A percentile compares a stretch with the other conserved stretches of the same genome.
Conservation (phyloP, 2,797 vertebrate species). For the Diceros bicornis region DNA sequence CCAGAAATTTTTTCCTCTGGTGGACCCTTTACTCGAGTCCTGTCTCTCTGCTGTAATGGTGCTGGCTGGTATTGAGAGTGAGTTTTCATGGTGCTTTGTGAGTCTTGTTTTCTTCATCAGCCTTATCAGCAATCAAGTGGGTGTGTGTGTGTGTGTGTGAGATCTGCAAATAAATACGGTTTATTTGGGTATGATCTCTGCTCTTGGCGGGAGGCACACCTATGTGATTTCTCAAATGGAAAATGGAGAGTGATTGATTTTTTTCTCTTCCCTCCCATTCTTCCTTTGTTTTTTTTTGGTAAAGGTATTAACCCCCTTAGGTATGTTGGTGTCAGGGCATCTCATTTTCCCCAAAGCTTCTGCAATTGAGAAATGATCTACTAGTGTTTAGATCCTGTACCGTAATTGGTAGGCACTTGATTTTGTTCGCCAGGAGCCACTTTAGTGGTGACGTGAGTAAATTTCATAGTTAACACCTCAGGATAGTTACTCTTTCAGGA, state of each 20-base stretch:
- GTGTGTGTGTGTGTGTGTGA: not conserved
- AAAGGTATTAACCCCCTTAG: not conserved
- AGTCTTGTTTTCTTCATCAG: not conserved
- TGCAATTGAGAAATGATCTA: not conserved
- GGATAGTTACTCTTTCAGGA: fast-evolving
- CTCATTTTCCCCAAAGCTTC: not conserved
- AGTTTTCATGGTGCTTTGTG: not conserved
- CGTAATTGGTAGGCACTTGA: not conserved
- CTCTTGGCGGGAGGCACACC: not conserved
- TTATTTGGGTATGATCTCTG: not conserved
- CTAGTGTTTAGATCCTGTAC: not conserved
- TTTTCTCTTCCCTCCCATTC: not conserved
- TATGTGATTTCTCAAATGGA: not conserved
- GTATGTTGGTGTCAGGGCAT: not conserved
- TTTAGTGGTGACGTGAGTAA: not conserved
- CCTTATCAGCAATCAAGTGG: not conserved
- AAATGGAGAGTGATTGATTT: not conserved
- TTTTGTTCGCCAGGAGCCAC: not conserved
- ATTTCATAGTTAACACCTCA: not conserved
- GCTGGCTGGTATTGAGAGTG: not conserved
- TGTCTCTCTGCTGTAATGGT: fast-evolving
- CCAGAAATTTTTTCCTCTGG: conserved; percentile 65
- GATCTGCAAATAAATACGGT: not conserved
- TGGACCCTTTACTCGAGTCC: not conserved
- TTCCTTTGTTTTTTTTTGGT: too few species aligned